A percentile compares a stretch with the other conserved stretches of the same genome.
Evolutionary conservation across 2,113 vertebrate genomes (phyloP).

Genomic region (Sphaerodactylus townsendi): DNA sequence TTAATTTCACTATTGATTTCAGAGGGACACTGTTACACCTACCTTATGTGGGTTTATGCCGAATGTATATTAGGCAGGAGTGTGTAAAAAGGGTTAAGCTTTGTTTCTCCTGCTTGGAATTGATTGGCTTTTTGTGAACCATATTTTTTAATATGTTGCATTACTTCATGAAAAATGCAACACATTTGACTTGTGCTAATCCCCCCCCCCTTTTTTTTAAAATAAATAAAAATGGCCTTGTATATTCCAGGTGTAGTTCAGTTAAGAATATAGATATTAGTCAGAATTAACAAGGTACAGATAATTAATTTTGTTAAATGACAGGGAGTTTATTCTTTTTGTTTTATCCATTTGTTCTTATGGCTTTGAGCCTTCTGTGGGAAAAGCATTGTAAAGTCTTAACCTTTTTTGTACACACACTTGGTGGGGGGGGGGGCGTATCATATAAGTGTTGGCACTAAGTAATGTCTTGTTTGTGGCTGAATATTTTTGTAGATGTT

Average conservation of each 20-base stretch:
- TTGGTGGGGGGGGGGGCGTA: slow-evolving; percentile 81
- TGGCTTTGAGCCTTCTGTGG: slow-evolving; percentile 75
- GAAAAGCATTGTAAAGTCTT: slow-evolving; percentile 80
- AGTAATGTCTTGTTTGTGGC: slow-evolving; percentile 88
- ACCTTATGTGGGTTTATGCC: slow-evolving; percentile 23
- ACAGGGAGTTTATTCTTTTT: slow-evolving; percentile 69
- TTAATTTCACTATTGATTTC: background rate
- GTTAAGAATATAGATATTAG: slow-evolving; percentile 81
- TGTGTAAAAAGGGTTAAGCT: slow-evolving; percentile 86
- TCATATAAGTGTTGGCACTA: slow-evolving; percentile 84
- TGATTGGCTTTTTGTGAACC: slow-evolving; percentile 69
- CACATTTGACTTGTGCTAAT: slow-evolving; percentile 17
- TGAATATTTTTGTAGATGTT: slow-evolving; percentile 86
- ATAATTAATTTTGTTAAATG: slow-evolving; percentile 77
- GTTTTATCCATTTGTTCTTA: slow-evolving; percentile 36
- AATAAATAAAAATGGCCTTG: slow-evolving; percentile 73
- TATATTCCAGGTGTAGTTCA: slow-evolving; percentile 80
- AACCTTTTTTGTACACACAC: slow-evolving; percentile 85
- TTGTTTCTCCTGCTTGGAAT: slow-evolving; percentile 78
- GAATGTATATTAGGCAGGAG: slow-evolving; percentile 79
- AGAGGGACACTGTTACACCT: slow-evolving; percentile 1
- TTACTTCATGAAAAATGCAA: slow-evolving; percentile 1
- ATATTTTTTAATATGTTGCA: slow-evolving; percentile 56
- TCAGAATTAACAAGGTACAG: slow-evolving; percentile 76
- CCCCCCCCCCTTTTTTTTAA: background rate